Conservation (phyloP, 2,113 vertebrate species). For the human (Homo sapiens) region DNA sequence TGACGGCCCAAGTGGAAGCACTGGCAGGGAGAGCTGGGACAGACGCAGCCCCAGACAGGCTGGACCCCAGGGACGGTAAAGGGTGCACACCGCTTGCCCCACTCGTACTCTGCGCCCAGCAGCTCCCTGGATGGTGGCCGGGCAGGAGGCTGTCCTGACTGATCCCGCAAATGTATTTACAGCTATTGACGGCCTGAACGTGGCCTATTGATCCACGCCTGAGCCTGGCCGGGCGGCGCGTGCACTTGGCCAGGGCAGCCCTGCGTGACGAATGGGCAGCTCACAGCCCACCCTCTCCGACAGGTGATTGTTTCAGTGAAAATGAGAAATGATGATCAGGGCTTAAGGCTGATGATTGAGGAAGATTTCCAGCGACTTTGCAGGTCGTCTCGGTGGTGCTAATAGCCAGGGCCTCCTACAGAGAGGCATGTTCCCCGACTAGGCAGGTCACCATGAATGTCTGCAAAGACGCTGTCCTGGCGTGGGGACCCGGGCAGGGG, state of each 20-base stretch:
- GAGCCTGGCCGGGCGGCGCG: slow-evolving; percentile 52
- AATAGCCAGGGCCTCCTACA: slow-evolving; percentile 5
- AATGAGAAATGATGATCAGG: slow-evolving; percentile 76
- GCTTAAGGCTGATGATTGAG: slow-evolving; percentile 61
- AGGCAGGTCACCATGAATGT: background rate
- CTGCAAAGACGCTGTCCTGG: background rate
- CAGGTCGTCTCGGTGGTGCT: slow-evolving; percentile 8
- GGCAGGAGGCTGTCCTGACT: background rate
- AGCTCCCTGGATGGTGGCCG: rapidly evolving
- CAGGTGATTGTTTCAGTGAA: slow-evolving; percentile 66
- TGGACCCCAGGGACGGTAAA: rapidly evolving
- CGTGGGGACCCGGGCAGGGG: background rate
- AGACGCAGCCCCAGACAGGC: background rate
- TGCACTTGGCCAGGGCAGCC: background rate
- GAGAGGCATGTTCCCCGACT: background rate
- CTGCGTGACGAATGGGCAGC: slow-evolving; percentile 65
- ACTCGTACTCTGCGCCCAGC: background rate
- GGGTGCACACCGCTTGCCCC: background rate
- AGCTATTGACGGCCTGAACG: slow-evolving; percentile 63
- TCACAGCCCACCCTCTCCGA: background rate
- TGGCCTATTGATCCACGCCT: slow-evolving; percentile 77
- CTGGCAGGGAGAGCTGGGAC: rapidly evolving
- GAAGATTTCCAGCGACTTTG: slow-evolving; percentile 49
- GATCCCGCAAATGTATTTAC: slow-evolving; percentile 71
- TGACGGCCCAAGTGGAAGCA: rapidly evolving